phyloP scores from a whole-genome alignment of 2,797 vertebrate species.

The Sebastes goodei region DNA sequence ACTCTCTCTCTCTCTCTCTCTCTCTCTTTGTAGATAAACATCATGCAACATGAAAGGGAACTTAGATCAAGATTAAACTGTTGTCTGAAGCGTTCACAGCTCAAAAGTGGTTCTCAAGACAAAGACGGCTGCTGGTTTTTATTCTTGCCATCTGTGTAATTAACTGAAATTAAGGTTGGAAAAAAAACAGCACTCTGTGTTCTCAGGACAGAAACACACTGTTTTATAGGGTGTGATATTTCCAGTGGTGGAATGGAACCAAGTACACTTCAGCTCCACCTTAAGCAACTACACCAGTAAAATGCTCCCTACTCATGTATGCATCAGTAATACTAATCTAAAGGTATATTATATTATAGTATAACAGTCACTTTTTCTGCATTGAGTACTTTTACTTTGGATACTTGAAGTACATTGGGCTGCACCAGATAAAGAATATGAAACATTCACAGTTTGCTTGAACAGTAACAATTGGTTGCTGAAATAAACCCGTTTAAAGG shows the following conservation, averaged over 20 bases:
- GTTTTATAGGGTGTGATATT: not conserved
- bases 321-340: no score
- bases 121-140: not conserved
- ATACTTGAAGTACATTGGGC: no score
- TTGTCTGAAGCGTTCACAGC: not conserved
- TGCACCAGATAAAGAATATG: no score
- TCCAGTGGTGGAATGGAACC: not conserved
- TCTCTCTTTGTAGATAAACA: not conserved
- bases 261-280: not conserved
- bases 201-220: not conserved
- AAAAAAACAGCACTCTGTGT: not conserved
- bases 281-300: not conserved
- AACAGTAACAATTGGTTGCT: no score
- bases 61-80: not conserved
- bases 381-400: no score
- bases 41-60: not conserved
- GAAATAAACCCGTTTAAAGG: no score
- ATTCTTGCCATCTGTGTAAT: slow-evolving; percentile 7
- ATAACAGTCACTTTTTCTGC: no score
- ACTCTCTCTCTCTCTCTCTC: no score
- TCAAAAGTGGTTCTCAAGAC: not conserved
- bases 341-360: no score
- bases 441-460: no score
- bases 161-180: not conserved
- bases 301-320: not conserved